These are phyloP conservation scores for Ariopsis seemanni DNA, from an alignment of 2,113 vertebrate species.

Conservation along the genomic window DNA sequence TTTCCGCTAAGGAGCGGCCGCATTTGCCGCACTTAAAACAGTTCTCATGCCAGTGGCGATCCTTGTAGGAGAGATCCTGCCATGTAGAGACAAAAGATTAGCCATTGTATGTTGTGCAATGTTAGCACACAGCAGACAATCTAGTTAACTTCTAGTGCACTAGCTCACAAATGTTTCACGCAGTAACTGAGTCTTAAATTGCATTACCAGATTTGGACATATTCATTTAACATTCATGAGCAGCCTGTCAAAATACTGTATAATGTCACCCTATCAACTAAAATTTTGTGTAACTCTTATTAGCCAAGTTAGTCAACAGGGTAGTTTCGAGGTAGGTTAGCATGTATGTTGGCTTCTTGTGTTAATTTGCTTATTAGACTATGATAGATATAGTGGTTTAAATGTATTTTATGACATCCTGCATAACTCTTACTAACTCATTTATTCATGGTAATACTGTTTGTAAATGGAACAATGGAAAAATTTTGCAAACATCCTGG, in stretches of 20 bases:
- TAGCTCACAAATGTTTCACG: background rate
- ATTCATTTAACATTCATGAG: too few species aligned
- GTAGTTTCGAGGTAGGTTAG: background rate
- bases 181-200: background rate
- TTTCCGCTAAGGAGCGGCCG: conserved; percentile 87
- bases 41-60: conserved; percentile 94
- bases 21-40: conserved; percentile 94
- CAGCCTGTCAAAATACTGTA: background rate
- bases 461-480: too few species aligned
- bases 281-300: background rate
- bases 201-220: too few species aligned
- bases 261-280: background rate
- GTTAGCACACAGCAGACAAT: background rate
- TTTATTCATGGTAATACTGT: background rate
- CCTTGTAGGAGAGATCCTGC: conserved; percentile 96
- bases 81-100: conserved; percentile 42
- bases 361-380: background rate
- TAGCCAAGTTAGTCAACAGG: background rate
- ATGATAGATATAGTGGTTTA: background rate
- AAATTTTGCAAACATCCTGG: background rate
- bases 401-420: too few species aligned
- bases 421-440: too few species aligned
- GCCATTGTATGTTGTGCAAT: background rate
- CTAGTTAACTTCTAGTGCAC: background rate
- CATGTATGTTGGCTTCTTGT: background rate